These are phyloP conservation scores for Peromyscus aztecus DNA, from an alignment of 2,797 vertebrate species.

Conservation along the genomic window DNA sequence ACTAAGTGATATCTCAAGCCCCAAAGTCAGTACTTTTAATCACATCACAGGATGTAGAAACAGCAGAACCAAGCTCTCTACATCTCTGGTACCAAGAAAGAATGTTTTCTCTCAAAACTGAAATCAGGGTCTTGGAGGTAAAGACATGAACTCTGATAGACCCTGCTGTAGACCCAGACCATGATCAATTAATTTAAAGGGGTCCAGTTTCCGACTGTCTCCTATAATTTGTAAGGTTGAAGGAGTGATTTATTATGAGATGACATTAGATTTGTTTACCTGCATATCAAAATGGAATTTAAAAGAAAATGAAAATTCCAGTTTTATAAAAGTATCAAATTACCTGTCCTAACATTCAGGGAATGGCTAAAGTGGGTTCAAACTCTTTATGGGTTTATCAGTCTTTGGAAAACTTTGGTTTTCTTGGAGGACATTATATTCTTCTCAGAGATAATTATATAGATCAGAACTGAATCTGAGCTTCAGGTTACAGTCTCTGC, in stretches of 20 bases:
- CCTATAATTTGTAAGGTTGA: background rate
- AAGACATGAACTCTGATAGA: background rate
- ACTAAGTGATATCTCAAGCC: background rate
- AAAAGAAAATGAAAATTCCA: conserved; percentile 37
- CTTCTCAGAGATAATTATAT: background rate
- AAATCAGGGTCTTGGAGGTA: background rate
- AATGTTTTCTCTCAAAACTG: background rate
- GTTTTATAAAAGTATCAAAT: background rate
- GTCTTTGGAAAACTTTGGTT: background rate
- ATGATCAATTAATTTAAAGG: background rate
- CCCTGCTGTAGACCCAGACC: background rate
- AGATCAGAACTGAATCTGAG: background rate
- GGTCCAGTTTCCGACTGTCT: background rate
- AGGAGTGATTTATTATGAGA: background rate
- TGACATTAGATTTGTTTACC: background rate
- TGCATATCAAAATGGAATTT: conserved; percentile 10
- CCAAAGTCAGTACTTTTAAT: background rate
- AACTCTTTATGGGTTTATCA: background rate
- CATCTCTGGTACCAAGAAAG: background rate
- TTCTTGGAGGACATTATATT: conserved; percentile 26
- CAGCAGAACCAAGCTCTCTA: background rate
- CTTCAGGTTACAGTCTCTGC: background rate
- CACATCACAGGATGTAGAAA: background rate
- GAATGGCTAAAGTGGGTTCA: conserved; percentile 8
- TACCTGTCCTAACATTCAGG: background rate